These are phyloP conservation scores for Lapara coniferarum DNA, from an alignment of 2,888 invertebrate species.

Conservation along the genomic window DNA sequence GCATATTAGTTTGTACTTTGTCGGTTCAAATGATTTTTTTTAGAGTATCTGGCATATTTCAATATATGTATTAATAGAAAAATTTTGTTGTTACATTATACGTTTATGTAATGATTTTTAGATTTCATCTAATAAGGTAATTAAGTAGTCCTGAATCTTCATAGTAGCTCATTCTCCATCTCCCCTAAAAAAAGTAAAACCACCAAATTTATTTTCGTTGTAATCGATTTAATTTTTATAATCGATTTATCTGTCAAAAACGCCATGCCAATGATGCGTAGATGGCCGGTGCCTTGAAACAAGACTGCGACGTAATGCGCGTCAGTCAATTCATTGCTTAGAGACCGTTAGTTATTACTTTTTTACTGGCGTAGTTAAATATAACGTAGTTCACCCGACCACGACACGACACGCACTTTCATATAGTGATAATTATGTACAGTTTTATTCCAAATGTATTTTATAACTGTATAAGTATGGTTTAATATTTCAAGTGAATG, in stretches of 20 bases:
- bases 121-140: too few relatives aligned
- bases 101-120: too few relatives aligned
- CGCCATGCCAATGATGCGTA: background rate
- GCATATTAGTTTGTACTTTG: too few relatives aligned
- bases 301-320: conserved; percentile 34
- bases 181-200: too few relatives aligned
- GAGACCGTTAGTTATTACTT: background rate
- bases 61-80: too few relatives aligned
- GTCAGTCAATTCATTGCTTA: conserved; percentile 26
- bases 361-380: conserved; percentile 10
- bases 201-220: background rate
- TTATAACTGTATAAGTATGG: too few relatives aligned
- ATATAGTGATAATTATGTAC: background rate
- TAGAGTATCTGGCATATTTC: too few relatives aligned
- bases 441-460: background rate
- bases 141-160: too few relatives aligned
- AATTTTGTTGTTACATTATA: too few relatives aligned
- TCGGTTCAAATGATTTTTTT: too few relatives aligned
- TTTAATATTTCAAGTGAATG: too few relatives aligned
- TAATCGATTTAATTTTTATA: background rate
- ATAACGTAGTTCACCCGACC: background rate
- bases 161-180: too few relatives aligned
- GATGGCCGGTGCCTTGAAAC: conserved; percentile 41
- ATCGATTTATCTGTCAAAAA: conserved; percentile 3
- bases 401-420: background rate